Evolutionary conservation across 2,797 vertebrate species (phyloP).

Genomic region (Chromis chromis): DNA sequence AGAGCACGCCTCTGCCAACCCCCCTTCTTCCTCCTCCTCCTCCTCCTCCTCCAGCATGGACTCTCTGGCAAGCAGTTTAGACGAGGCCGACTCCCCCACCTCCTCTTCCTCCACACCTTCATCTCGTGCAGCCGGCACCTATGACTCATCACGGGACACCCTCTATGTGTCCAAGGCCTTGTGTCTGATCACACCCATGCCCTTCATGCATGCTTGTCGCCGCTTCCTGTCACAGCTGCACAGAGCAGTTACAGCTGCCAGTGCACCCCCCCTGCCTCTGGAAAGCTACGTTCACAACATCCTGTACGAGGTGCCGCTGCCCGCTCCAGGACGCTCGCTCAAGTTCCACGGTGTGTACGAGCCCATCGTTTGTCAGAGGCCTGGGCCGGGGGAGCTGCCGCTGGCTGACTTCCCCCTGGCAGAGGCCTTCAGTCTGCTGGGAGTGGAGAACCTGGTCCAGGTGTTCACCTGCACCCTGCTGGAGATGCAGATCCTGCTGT

Average conservation of each 20-base stretch:
- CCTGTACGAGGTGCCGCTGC: conserved; percentile 93
- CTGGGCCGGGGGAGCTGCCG: conserved; percentile 88
- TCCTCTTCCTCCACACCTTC: conserved; percentile 59
- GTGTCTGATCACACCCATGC: conserved; percentile 92
- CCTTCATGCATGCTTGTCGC: conserved; percentile 93
- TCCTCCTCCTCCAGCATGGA: conserved; percentile 94
- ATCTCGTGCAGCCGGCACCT: conserved; percentile 78
- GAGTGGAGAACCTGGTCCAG: conserved; percentile 93
- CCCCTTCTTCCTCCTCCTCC: conserved; percentile 78
- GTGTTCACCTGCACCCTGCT: conserved; percentile 93
- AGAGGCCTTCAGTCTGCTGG: conserved; percentile 88
- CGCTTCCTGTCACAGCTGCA: conserved; percentile 92
- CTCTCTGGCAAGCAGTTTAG: conserved; percentile 91
- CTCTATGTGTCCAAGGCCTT: conserved; percentile 93
- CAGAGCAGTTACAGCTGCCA: conserved; percentile 86
- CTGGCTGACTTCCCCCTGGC: conserved; percentile 91
- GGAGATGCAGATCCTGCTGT: conserved; percentile 97
- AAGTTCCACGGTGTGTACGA: conserved; percentile 93
- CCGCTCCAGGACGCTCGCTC: conserved; percentile 89
- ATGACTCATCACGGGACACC: conserved; percentile 89
- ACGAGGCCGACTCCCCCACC: conserved; percentile 84
- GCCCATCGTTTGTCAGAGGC: conserved; percentile 92
- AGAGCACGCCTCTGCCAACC: conserved; percentile 83
- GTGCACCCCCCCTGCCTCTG: conserved; percentile 89
- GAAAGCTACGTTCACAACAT: conserved; percentile 96